Evolutionary conservation across 1,140 invertebrate species (phyloP).

Genomic region (Caenorhabditis brenneri): DNA sequence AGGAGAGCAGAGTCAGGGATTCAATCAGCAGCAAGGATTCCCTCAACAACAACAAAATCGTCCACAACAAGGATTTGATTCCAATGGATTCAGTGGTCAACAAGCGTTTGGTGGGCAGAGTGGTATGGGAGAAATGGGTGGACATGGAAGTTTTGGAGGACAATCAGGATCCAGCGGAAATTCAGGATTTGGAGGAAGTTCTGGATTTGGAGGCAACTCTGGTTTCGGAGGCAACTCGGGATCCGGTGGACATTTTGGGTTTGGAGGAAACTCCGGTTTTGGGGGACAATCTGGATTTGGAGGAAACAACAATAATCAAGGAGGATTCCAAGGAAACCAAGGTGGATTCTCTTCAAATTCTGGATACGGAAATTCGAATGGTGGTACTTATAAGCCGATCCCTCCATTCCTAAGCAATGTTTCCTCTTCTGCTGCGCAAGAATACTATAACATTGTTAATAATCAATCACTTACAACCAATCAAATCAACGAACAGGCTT

Average conservation of each 20-base stretch:
- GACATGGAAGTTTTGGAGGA: not conserved
- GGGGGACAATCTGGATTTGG: not conserved
- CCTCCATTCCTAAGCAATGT: not conserved
- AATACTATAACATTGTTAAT: constrained; percentile 18
- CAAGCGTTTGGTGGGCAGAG: not conserved
- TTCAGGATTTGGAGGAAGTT: not conserved
- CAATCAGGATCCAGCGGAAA: not conserved
- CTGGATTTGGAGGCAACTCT: not conserved
- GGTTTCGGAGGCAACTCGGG: not conserved
- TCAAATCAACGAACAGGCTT: constrained; percentile 12
- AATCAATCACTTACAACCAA: not conserved
- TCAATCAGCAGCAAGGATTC: not conserved
- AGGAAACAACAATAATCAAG: not conserved
- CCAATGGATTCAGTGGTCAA: not conserved
- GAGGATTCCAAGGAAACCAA: not conserved
- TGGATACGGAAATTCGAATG: not conserved
- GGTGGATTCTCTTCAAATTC: not conserved
- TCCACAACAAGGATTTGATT: not conserved
- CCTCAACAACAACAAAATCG: too few relatives aligned
- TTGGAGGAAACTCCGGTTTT: not conserved
- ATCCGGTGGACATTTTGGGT: not conserved
- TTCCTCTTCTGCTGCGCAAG: not conserved
- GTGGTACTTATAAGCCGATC: not conserved
- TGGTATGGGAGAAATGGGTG: too few relatives aligned
- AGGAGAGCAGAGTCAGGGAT: not conserved